These are phyloP conservation scores for Ernsta delagoae DNA, from an alignment of 2,888 invertebrate species.

Conservation along the genomic window DNA sequence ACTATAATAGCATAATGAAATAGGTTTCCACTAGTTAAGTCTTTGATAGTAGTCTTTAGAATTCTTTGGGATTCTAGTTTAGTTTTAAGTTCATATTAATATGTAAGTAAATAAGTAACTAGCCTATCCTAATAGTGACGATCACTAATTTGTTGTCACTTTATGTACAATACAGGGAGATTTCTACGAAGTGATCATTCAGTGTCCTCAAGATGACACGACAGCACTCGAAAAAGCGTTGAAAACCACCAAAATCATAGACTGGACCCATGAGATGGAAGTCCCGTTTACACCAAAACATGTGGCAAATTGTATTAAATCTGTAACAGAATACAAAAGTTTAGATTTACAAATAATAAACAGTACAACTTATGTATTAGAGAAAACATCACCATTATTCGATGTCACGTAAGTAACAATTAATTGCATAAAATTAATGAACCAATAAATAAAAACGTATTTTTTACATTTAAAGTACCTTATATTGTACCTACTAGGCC, in stretches of 20 bases:
- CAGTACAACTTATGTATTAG: slow-evolving; percentile 38
- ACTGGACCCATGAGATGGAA: slow-evolving; percentile 5
- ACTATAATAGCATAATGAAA: too few species aligned
- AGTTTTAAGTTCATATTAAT: too few species aligned
- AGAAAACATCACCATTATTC: slow-evolving; percentile 61
- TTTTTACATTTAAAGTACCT: too few species aligned
- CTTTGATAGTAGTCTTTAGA: too few species aligned
- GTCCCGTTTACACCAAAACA: slow-evolving; percentile 14
- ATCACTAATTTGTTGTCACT: too few species aligned
- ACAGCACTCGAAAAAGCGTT: neutral
- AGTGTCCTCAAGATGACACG: slow-evolving; percentile 6
- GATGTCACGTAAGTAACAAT: slow-evolving; percentile 8
- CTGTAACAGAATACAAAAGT: neutral
- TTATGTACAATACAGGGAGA: neutral
- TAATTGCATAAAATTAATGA: too few species aligned
- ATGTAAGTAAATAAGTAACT: too few species aligned
- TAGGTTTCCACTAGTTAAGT: too few species aligned
- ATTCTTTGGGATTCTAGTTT: too few species aligned
- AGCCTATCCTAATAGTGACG: too few species aligned
- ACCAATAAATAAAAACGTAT: too few species aligned
- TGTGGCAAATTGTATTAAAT: neutral
- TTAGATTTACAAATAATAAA: slow-evolving; percentile 6
- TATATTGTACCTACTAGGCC: too few species aligned
- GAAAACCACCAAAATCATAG: neutral
- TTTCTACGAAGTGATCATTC: slow-evolving; percentile 2